A percentile compares a stretch with the other conserved stretches of the same genome.
Conservation (phyloP, 2,888 invertebrate genomes). For the Spicauda simplicius region DNA sequence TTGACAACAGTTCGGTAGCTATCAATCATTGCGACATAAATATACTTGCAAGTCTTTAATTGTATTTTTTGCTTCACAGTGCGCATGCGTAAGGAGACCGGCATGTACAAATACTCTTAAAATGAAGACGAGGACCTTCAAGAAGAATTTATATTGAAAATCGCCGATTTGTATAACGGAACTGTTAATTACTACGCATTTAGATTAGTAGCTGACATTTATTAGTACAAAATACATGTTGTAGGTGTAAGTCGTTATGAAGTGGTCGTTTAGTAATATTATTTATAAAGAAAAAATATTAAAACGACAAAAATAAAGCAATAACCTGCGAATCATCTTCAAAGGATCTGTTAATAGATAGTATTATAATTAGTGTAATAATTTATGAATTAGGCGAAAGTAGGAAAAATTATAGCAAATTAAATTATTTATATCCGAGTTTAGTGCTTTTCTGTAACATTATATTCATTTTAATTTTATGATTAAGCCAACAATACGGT, state of each 20-base stretch:
- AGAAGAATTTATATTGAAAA: conserved; percentile 3
- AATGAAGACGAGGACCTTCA: conserved; percentile 21
- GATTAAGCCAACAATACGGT: background rate
- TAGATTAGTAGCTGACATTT: background rate
- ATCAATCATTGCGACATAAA: conserved; percentile 22
- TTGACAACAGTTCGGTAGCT: conserved; percentile 24
- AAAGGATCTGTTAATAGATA: background rate
- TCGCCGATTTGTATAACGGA: background rate
- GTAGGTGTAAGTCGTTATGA: background rate
- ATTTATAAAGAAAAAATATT: background rate
- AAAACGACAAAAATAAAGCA: background rate
- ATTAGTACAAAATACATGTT: background rate
- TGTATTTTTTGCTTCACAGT: conserved; percentile 65
- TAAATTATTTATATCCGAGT: conserved; percentile 8
- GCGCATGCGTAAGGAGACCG: conserved; percentile 81
- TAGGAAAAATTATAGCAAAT: conserved; percentile 18
- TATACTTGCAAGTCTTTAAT: conserved; percentile 11
- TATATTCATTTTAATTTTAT: background rate
- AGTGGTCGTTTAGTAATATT: no score
- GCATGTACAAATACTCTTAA: conserved; percentile 80
- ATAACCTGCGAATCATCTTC: background rate
- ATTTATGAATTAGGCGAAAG: conserved; percentile 13
- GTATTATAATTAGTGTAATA: conserved; percentile 16
- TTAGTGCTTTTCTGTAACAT: conserved; percentile 8
- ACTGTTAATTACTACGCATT: conserved; percentile 7